Evolutionary conservation across 2,113 vertebrate genomes (phyloP).

Genomic region (Pundamilia nyererei): DNA sequence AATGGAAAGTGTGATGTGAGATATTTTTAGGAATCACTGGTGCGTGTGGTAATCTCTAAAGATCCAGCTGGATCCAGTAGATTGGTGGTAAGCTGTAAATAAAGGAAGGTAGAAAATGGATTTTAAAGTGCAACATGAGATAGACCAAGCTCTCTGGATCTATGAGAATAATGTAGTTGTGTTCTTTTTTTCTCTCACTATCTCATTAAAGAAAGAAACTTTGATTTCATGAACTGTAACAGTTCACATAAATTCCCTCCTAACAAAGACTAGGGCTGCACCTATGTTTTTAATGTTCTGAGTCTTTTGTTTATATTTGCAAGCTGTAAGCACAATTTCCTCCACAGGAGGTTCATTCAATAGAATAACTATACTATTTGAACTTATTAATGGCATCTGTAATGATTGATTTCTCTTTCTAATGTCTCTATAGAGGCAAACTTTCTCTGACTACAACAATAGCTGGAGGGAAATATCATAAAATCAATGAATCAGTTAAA

Average conservation of each 20-base stretch:
- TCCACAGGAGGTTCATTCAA: background rate
- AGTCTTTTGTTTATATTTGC: background rate
- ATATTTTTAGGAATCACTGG: background rate
- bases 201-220: background rate
- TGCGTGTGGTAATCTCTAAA: background rate
- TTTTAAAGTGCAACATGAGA: background rate
- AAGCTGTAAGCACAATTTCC: background rate
- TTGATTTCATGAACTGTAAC: background rate
- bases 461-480: background rate
- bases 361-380: background rate
- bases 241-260: background rate
- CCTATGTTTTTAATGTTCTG: background rate
- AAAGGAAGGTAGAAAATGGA: background rate
- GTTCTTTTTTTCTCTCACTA: background rate
- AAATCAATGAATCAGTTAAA: background rate
- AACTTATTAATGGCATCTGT: background rate
- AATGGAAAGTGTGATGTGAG: background rate
- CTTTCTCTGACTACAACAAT: background rate
- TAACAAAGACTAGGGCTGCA: background rate
- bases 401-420: background rate
- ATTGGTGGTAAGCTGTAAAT: background rate
- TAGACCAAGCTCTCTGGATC: background rate
- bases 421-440: background rate
- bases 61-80: background rate
- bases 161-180: background rate